Evolutionary conservation across 2,888 invertebrate genomes (phyloP).

Genomic region (Nephrotoma guestfalica): DNA sequence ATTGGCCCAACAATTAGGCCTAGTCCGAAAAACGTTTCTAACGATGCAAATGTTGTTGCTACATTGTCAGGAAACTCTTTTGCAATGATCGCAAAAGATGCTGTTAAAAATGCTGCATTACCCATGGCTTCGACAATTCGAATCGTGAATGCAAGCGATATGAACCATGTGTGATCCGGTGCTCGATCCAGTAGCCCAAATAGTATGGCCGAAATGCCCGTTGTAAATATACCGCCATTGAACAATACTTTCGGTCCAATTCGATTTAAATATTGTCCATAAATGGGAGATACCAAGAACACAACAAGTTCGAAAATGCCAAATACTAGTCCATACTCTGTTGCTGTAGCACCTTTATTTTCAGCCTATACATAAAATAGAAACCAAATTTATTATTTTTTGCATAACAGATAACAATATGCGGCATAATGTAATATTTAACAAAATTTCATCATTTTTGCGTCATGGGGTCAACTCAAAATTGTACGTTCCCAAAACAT

Average conservation of each 20-base stretch:
- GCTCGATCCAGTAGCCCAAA: slow-evolving; percentile 39
- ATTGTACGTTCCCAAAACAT: not conserved
- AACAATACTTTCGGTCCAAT: slow-evolving; percentile 70
- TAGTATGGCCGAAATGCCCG: slow-evolving; percentile 67
- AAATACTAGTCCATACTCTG: slow-evolving; percentile 76
- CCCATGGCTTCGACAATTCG: slow-evolving; percentile 74
- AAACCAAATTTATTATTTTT: not conserved
- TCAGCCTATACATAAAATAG: slow-evolving; percentile 37
- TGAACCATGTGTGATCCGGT: slow-evolving; percentile 51
- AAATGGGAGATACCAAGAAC: slow-evolving; percentile 66
- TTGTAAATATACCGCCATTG: slow-evolving; percentile 68
- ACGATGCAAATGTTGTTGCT: slow-evolving; percentile 68
- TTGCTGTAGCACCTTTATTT: slow-evolving; percentile 61
- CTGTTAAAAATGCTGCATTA: slow-evolving; percentile 73
- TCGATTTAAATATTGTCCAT: slow-evolving; percentile 61
- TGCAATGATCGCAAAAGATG: slow-evolving; percentile 75
- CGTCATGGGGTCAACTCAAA: not conserved
- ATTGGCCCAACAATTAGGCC: slow-evolving; percentile 84
- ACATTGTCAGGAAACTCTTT: slow-evolving; percentile 77
- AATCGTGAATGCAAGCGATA: slow-evolving; percentile 61
- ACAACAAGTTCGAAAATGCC: slow-evolving; percentile 75
- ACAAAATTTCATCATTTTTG: not conserved
- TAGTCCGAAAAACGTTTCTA: slow-evolving; percentile 78
- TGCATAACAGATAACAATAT: not conserved
- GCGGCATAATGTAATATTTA: not conserved